Evolutionary conservation across 2,113 vertebrate genomes (phyloP), one percentile per base, ranked within the genome.

Genomic region (Numida meleagris): DNA sequence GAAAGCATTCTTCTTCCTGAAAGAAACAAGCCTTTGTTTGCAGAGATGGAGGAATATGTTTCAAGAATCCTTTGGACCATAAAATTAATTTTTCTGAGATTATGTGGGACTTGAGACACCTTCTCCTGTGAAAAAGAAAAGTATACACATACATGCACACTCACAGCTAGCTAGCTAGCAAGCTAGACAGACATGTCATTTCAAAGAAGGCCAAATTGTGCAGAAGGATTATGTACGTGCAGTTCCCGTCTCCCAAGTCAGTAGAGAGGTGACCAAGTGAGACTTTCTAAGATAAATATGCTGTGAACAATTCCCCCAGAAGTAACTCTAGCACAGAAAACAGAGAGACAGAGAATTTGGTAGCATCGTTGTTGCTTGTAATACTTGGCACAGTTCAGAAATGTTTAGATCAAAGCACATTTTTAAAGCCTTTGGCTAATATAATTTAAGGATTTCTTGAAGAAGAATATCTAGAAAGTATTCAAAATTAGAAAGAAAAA

Each of bases 231-330:
- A 29, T n/a, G 8, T 2, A 12, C 8, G 24, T 12, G 14, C 6
- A 24, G 42, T 43, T 20, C 19, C 25, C 6, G 61, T 82, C 82
- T 40, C 15, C 38, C 12, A 72, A 31, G 19, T 16, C 42, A 33
- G 12, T 29, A n/a, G 31, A 31, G 19, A 21, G 45, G 12, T 42
- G 29, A 14, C 29, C 11, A 58, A 43, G 15, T 34, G 46, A 76
- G 42, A 71, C 66, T 59, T 81, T 74, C 46, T 19, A 27, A 27
- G 4, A 24, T 2, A 3, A 46, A 2, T 8, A 20, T 1, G 1
- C 13, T 29, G 23, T 68, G 27, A 10, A 10, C 12, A 0, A 0
- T 59, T 88, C 19, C 34, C 31, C 8, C 9, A n/a, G 46, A 18
- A 65, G 27, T 38, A 61, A 79, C 11, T 58, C 14, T 43, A 59